Conservation (phyloP, 1,140 invertebrate genomes). For the Oppia nitens region DNA sequence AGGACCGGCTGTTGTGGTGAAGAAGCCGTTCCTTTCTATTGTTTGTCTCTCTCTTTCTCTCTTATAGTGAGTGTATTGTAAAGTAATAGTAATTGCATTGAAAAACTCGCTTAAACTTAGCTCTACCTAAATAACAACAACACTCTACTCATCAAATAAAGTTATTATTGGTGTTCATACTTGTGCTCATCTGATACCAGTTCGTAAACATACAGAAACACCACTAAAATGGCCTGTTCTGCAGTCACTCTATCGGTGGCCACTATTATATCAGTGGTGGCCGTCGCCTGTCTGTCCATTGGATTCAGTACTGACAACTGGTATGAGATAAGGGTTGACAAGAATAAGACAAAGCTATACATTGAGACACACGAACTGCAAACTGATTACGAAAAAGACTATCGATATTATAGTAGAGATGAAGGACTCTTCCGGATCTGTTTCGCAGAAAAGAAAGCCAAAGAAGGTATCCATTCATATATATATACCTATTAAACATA, state of each 20-base stretch:
- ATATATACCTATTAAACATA: too few species aligned
- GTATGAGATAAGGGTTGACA: constrained; percentile 75
- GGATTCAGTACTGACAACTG: constrained; percentile 90
- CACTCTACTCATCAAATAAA: too few species aligned
- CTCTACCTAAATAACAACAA: too few species aligned
- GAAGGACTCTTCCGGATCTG: constrained; percentile 70
- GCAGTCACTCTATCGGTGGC: constrained; percentile 82
- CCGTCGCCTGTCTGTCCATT: constrained; percentile 71
- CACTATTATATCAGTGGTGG: constrained; percentile 79
- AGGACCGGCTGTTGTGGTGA: too few species aligned
- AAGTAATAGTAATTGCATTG: too few species aligned
- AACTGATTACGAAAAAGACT: constrained; percentile 20
- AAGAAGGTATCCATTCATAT: constrained; percentile 44
- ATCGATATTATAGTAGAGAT: constrained; percentile 24
- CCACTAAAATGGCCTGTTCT: constrained; percentile 61
- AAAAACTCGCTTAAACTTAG: too few species aligned
- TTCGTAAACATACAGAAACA: too few species aligned
- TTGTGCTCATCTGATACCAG: too few species aligned
- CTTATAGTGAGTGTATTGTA: too few species aligned
- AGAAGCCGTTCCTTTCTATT: too few species aligned
- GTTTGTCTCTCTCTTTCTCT: too few species aligned
- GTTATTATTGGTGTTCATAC: too few species aligned
- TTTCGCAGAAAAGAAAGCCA: constrained; percentile 68
- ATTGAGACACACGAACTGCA: constrained; percentile 13
- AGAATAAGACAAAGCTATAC: constrained; percentile 46